These are phyloP conservation scores for Patella pellucida DNA, from an alignment of 2,888 invertebrate species.

Conservation along the genomic window DNA sequence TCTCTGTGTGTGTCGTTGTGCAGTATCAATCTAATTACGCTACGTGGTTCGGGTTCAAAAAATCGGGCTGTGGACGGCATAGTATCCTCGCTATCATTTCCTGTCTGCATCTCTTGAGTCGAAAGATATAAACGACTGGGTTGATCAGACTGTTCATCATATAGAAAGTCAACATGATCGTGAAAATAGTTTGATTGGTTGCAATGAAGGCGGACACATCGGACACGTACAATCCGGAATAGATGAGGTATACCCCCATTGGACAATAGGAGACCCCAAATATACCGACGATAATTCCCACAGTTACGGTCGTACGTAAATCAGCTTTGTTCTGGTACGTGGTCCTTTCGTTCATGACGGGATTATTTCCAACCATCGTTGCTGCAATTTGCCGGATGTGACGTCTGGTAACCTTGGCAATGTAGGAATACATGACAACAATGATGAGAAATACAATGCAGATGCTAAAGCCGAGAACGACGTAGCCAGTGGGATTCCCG, in stretches of 20 bases:
- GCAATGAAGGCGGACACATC: neutral
- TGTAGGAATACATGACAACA: neutral
- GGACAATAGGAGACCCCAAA: conserved; percentile 3
- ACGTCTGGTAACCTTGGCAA: neutral
- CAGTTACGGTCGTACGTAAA: neutral
- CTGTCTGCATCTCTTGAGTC: neutral
- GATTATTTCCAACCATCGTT: neutral
- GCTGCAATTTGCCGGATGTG: neutral
- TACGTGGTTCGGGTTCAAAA: too few relatives aligned
- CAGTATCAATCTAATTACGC: too few relatives aligned
- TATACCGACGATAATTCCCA: neutral
- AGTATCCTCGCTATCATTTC: neutral
- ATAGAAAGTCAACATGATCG: neutral
- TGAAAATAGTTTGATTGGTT: neutral
- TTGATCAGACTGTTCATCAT: neutral
- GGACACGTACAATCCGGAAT: neutral
- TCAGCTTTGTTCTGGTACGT: neutral
- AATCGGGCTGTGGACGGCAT: too few relatives aligned
- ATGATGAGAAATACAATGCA: neutral
- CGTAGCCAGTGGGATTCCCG: neutral
- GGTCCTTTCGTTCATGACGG: neutral
- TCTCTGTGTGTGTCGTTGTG: too few relatives aligned
- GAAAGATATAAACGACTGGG: neutral
- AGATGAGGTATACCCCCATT: neutral
- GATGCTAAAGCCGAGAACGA: neutral